phyloP scores from a whole-genome alignment of 1,140 invertebrate genomes.

The Drosophila quadrilineata region DNA sequence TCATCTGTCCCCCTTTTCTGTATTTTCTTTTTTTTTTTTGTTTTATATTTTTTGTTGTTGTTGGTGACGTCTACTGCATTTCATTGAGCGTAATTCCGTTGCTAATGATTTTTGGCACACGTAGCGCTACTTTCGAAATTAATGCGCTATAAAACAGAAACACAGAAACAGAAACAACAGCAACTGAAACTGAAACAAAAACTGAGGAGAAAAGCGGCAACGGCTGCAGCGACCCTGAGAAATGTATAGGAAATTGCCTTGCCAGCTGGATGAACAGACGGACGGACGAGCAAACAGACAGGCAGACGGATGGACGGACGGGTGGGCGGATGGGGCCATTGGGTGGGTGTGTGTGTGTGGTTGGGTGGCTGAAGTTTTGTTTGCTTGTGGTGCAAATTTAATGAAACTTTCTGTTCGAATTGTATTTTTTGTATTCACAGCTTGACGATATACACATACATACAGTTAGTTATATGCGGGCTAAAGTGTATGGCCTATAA shows the following conservation, averaged over 20 bases:
- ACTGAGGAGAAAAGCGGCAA: constrained; percentile 39
- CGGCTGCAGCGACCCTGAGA: constrained; percentile 59
- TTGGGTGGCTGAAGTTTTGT: too few species aligned
- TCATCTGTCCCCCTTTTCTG: constrained; percentile 52
- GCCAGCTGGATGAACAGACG: constrained; percentile 1
- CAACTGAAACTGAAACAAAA: too few species aligned
- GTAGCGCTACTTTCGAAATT: constrained; percentile 77
- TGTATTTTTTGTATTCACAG: constrained; percentile 63
- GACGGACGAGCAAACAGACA: too few species aligned
- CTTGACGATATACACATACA: too few species aligned
- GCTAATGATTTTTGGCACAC: constrained; percentile 81
- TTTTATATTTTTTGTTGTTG: neutral
- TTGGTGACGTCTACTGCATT: constrained; percentile 62
- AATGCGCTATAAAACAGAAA: constrained; percentile 73
- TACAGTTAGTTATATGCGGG: too few species aligned
- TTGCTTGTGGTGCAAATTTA: constrained; percentile 66
- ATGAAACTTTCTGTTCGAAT: constrained; percentile 71
- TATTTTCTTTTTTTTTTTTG: constrained; percentile 25
- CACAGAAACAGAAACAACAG: too few species aligned
- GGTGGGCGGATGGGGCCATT: constrained; percentile 25
- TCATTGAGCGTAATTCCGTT: constrained; percentile 80
- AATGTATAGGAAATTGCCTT: constrained; percentile 75
- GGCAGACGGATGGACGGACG: neutral
- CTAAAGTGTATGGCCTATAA: neutral
- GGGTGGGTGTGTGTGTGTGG: too few species aligned